Evolutionary conservation across 2,888 invertebrate genomes (phyloP), one percentile per base, ranked within the genome.

Genomic region (Leucophenga montana): DNA sequence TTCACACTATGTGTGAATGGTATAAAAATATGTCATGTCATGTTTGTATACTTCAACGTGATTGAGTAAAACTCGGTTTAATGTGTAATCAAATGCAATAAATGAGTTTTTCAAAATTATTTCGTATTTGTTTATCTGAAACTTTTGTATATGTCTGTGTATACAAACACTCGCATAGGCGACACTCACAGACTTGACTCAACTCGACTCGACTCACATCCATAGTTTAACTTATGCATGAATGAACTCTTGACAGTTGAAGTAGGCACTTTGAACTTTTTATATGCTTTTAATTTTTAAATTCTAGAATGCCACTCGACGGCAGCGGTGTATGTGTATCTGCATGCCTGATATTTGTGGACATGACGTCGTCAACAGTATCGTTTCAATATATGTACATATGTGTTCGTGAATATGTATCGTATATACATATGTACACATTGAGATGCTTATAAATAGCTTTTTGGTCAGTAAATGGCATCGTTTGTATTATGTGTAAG

Each of bases 231-330:
- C 20, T 31, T 33, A 33, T 33, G n/a, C 33, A 59, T 33, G 59
- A 59, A 33, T n/a, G 59, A 59, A 59, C 59, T n/a, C 33, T 59
- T 59, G 33, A 59, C 59, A 16, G 33, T 22, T 27, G 1, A 59
- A 33, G 59, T 57, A 6, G 31, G 33, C 33, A 22, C 59, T 59
- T 33, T 33, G 59, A 59, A 8, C 31, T 31, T 33, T 33, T 59
- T 31, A 33, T 59, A 22, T 31, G 33, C n/a, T 59, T 59, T 59
- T 59, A 59, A 59, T 33, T 59, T 59, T 59, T 59, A 59, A 59
- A 59, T 59, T 31, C 9, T 59, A 14, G 59, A 13, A 5, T 59
- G 31, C 50, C 50, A 50, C 8, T 6, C n/a, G n/a, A n/a, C n/a
- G 9, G 16, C n/a, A 50, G n/a, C 14, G 9, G n/a, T 50, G 16